Evolutionary conservation across 2,888 invertebrate species (phyloP), one percentile per base, ranked within the genome.

Genomic region (Maniola hyperantus): DNA sequence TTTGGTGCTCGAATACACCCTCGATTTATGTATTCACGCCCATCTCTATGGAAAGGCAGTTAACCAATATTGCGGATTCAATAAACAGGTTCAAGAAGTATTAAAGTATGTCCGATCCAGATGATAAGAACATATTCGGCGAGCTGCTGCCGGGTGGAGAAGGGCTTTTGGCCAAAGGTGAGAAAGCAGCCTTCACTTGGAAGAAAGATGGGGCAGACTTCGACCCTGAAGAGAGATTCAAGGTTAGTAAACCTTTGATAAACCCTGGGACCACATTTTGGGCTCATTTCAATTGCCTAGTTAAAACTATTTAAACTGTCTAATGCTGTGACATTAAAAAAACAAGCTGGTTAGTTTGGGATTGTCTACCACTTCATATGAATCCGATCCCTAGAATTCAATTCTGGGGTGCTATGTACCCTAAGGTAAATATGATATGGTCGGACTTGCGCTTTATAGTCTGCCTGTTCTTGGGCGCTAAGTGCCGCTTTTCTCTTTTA

Each of bases 161-260:
- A 64, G 94, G 95, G 46, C 87, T 95, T 8, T 84, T 96, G 63
- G 91, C 95, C 2, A 94, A 95, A 54, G 97, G 97, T 0, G 96
- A 96, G 82, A 96, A 96, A 76, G 94, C 97, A 0, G 86, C 93
- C 8, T 98, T 98, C 85, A 89, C 94, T 18, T 98, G 98, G 98
- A 96, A 96, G 77, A 95, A 97, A 63, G 97, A 98, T 82, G 98
- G 98, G 0, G 93, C 94, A 71, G 93, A 96, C 2, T 97, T 97
- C 78, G 97, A 97, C 83, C 97, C 98, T 1, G 97, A 97, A 79
- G 98, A 98, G 82, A 94, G 98, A 69, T 98, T 98, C 84, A 98
- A 97, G 85, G 89, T 88, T 74, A 51, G 53, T 64, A 10, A 39
- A 33, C 34, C 36, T 39, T 18, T 2, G 2, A 5, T 48, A n/a